These are phyloP conservation scores for Marasmarcha lunaedactyla DNA, from an alignment of 2,888 invertebrate genomes.

Conservation along the genomic window DNA sequence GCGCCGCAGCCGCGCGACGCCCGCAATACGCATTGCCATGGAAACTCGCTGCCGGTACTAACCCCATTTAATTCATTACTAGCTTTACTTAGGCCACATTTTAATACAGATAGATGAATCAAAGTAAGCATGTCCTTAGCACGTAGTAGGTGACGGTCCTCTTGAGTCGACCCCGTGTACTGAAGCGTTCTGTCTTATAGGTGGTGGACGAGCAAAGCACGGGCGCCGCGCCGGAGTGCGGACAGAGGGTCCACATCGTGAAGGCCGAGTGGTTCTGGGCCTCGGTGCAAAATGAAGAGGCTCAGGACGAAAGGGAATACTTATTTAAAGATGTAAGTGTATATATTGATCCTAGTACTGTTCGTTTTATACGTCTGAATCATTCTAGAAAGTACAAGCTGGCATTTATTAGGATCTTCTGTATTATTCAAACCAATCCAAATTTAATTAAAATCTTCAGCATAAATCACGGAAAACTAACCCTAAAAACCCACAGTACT, in stretches of 20 bases:
- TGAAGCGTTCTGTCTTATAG: conserved; percentile 42
- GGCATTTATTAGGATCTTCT: too few species aligned
- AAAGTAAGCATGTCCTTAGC: not conserved
- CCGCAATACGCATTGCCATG: conserved; percentile 65
- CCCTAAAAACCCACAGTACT: conserved; percentile 29
- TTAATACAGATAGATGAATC: conserved; percentile 7
- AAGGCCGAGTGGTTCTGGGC: conserved; percentile 99
- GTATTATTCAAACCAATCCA: too few species aligned
- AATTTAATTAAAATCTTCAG: too few species aligned
- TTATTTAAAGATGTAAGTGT: conserved; percentile 84
- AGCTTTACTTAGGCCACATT: conserved; percentile 33
- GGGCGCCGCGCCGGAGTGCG: conserved; percentile 77
- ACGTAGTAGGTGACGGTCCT: conserved; percentile 4
- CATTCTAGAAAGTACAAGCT: too few species aligned
- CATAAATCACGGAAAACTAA: too few species aligned
- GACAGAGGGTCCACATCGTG: conserved; percentile 79
- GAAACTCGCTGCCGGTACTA: conserved; percentile 72
- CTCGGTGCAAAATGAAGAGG: conserved; percentile 94
- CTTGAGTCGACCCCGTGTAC: not conserved
- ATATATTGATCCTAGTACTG: too few species aligned
- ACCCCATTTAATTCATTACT: conserved; percentile 66
- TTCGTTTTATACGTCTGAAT: too few species aligned
- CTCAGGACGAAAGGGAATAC: conserved; percentile 92
- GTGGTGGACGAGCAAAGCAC: conserved; percentile 87
- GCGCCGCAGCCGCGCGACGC: conserved; percentile 49